Evolutionary conservation across 2,797 vertebrate genomes (phyloP), one percentile per base, ranked within the genome.

Genomic region (Centropyge bicolor): DNA sequence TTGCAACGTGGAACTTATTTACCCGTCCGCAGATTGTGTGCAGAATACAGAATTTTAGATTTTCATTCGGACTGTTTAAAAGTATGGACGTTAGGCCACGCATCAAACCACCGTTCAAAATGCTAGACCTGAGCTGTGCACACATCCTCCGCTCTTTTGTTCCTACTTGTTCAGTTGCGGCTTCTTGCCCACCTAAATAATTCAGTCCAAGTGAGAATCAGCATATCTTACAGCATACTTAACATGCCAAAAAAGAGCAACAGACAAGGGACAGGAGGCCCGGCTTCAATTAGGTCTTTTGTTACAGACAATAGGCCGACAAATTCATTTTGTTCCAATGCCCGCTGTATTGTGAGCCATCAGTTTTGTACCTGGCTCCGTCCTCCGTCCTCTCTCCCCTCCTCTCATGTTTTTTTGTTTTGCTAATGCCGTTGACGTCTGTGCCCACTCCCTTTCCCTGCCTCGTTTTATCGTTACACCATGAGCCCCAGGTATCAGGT

Each of bases 231-330:
- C 94, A 93, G 96, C 95, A 96, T 96, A 96, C 93, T 95, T 96
- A 96, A 97, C 96, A 96, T 95, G 96, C 96, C 96, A 97, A 91
- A 95, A 31, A 95, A 94, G 75, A 93, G 83, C 86, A 87, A 94
- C 95, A 95, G 96, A 92, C 95, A 93, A 93, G 95, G 93, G 92
- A 93, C 95, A 94, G 94, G 94, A 89, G 88, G 80, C 78, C 68
- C 91, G 88, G 87, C 96, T 97, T 97, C 97, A 97, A 95, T 97
- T 97, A 97, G 96, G 88, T 92, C 91, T 95, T 97, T 97, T 97
- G 96, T 97, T 95, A 89, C 92, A 89, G 92, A 97, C 96, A 96
- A 97, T 95, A 94, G 96, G 88, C 90, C 80, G 89, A 97, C 97
- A 97, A 96, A 96, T 95, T 95, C 90, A 95, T 95, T 83, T 95